Base-by-base conservation (phyloP, 2,113 vertebrate species). In the Chaetura pelagica region DNA sequence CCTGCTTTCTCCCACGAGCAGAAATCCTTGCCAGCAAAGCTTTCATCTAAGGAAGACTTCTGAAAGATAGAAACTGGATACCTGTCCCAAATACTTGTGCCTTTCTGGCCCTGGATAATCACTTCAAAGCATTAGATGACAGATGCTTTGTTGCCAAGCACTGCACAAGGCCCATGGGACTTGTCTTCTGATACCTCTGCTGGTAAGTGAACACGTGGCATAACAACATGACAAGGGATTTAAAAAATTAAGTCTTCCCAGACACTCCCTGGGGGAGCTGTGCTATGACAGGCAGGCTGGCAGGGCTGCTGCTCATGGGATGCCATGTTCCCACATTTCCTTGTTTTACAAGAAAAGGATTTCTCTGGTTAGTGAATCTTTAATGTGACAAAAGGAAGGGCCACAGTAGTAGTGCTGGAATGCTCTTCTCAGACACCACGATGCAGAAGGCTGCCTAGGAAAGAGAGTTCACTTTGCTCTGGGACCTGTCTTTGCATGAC, bases 101-200 rank as follows among this genome's bases (percentile, higher is more conserved):
- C 35, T 81, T 67, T 34, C 67, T 67, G 80, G 73, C 84, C 67
- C 77, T n/a, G 51, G 23, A 83, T 68, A 89, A 61, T 35, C 77
- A 89, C 69, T 85, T 84, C 51, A 96, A 90, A 89, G 62, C 72
- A 81, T 90, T 76, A 92, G 73, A 85, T 79, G 94, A 93, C 83
- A 92, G 72, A 90, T 22, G 42, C 49, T 79, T 52, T 74, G n/a
- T 51, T 87, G 78, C 61, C 68, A 59, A 79, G 77, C 61, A 4
- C 62, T 29, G 22, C 54, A 87, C 80, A 87, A 73, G 62, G 57
- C 86, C 49, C 64, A 3, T 2, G 22, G 76, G 92, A 87, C 46
- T 83, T 62, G 57, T 93, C 83, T 91, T 87, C 82, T 55, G 71
- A 77, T 87, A 96, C 79, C 34, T 92, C 76, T 92, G 57, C 71